These are phyloP conservation scores for Dasypolia templi DNA, from an alignment of 2,888 invertebrate species.

Conservation along the genomic window DNA sequence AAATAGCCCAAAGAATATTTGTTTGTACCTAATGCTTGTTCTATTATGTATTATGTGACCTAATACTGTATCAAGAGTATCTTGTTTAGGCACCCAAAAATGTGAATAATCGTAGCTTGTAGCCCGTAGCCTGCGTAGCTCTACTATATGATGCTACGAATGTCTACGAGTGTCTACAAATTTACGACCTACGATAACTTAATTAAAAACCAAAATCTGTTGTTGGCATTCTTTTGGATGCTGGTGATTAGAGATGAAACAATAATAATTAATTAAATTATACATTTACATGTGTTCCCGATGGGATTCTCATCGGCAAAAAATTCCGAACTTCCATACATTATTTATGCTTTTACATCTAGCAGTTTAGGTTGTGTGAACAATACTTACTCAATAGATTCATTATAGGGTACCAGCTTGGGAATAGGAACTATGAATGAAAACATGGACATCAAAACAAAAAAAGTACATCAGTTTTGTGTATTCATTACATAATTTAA, in stretches of 20 bases:
- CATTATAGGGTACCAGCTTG: not conserved
- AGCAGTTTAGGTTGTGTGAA: not conserved
- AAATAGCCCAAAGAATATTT: not conserved
- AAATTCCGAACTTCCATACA: no score
- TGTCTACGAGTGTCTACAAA: slow-evolving; percentile 14
- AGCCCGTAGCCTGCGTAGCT: slow-evolving; percentile 24
- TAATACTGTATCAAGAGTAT: not conserved
- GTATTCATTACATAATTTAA: no score
- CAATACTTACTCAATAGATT: not conserved
- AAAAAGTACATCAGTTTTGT: no score
- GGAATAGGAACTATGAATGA: not conserved
- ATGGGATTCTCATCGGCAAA: no score
- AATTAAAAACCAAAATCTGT: not conserved
- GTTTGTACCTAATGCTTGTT: no score
- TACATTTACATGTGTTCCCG: no score
- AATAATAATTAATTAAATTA: not conserved
- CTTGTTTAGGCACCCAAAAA: not conserved
- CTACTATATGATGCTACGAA: slow-evolving; percentile 14
- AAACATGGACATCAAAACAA: not conserved
- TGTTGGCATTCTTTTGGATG: not conserved
- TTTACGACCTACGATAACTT: not conserved
- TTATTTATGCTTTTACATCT: no score
- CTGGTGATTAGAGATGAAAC: not conserved
- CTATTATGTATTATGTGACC: no score
- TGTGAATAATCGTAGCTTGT: not conserved